Percentiles rank a stretch among this genome's conserved stretches.
phyloP scores from a whole-genome alignment of 2,797 vertebrate genomes.

The Apogon hyalosoma region DNA sequence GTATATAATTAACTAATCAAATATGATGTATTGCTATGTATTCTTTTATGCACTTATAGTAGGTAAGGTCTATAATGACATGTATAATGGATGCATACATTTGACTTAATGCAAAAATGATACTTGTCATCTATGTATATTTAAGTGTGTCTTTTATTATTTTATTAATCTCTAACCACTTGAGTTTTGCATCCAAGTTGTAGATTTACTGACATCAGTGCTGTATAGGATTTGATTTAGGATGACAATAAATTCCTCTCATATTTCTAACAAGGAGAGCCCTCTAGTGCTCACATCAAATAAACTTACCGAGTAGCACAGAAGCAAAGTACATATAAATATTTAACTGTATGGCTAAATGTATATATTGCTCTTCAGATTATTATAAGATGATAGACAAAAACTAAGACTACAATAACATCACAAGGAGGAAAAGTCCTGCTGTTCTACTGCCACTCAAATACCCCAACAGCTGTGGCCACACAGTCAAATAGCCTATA shows the following conservation, averaged over 20 bases:
- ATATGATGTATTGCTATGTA: background rate
- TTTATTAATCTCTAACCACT: too few species aligned
- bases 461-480: slow-evolving; percentile 33
- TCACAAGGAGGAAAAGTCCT: too few species aligned
- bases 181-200: background rate
- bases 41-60: background rate
- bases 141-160: too few species aligned
- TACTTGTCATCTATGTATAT: too few species aligned
- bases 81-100: too few species aligned
- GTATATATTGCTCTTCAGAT: background rate
- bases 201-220: background rate
- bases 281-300: slow-evolving; percentile 55
- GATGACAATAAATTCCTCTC: background rate
- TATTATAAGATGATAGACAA: background rate
- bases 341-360: background rate
- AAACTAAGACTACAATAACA: background rate
- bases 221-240: background rate
- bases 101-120: too few species aligned
- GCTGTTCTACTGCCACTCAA: slow-evolving; percentile 8
- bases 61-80: too few species aligned
- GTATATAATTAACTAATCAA: background rate
- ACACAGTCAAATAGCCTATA: slow-evolving; percentile 14
- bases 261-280: slow-evolving; percentile 42
- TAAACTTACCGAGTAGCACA: background rate
- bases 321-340: too few species aligned